Evolutionary conservation across 1,140 invertebrate genomes (phyloP).

Genomic region (Brachionus angularis): DNA sequence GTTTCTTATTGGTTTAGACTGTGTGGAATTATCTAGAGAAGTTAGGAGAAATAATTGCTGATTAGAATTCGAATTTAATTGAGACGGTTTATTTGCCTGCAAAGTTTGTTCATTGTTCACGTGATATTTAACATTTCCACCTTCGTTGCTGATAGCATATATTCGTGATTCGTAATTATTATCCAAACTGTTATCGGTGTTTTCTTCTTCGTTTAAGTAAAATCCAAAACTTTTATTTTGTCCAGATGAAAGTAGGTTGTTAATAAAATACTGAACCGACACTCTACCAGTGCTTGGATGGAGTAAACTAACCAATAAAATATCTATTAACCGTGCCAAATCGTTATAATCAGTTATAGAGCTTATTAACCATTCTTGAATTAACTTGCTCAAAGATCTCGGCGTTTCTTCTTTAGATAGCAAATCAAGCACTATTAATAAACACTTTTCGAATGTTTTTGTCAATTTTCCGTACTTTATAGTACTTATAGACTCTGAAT

Average conservation of each 20-base stretch:
- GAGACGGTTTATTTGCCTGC: constrained; percentile 41
- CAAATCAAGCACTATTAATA: background rate
- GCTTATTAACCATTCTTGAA: constrained; percentile 70
- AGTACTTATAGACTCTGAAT: background rate
- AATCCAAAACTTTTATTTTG: constrained; percentile 7
- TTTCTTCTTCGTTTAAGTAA: background rate
- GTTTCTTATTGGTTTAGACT: constrained; percentile 39
- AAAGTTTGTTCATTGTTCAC: constrained; percentile 60
- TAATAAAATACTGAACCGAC: constrained; percentile 62
- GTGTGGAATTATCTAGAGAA: constrained; percentile 46
- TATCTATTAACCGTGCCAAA: constrained; percentile 72
- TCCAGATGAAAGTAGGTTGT: constrained; percentile 61
- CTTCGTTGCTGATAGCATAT: constrained; percentile 77
- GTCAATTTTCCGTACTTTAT: constrained; percentile 30
- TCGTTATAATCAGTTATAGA: constrained; percentile 69
- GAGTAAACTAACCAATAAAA: constrained; percentile 72
- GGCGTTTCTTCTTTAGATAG: constrained; percentile 47
- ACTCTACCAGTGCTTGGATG: constrained; percentile 73
- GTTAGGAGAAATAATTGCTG: constrained; percentile 52
- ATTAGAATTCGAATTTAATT: background rate
- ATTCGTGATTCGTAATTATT: constrained; percentile 64
- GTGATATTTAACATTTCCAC: constrained; percentile 79
- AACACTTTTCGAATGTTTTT: constrained; percentile 38
- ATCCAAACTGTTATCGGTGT: constrained; percentile 47
- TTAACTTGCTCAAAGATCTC: constrained; percentile 67